Evolutionary conservation across 2,888 invertebrate species (phyloP).

Genomic region (Ormyrus rosae): DNA sequence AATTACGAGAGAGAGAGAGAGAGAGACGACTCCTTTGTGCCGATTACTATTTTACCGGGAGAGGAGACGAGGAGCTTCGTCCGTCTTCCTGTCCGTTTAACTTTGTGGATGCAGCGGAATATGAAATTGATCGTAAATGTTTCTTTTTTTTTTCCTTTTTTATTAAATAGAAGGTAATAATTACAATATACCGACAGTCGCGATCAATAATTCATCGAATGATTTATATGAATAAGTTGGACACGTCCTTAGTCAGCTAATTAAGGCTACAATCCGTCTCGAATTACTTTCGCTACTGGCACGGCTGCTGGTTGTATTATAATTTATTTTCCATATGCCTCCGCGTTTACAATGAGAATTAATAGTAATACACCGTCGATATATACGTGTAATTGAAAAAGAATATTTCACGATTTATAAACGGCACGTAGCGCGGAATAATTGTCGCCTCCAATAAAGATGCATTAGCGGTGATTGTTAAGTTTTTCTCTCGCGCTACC

Average conservation of each 20-base stretch:
- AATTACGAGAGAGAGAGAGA: not conserved
- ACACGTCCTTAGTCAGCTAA: slow-evolving; percentile 39
- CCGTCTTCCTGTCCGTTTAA: too few relatives aligned
- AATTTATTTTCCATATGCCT: not conserved
- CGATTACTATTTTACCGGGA: too few relatives aligned
- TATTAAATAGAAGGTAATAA: slow-evolving; percentile 15
- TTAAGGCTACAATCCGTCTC: slow-evolving; percentile 28
- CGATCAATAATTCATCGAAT: slow-evolving; percentile 30
- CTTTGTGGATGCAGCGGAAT: not conserved
- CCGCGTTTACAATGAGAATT: not conserved
- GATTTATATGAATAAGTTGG: slow-evolving; percentile 34
- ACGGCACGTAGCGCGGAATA: not conserved
- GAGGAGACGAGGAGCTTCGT: too few relatives aligned
- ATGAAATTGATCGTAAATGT: not conserved
- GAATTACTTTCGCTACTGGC: slow-evolving; percentile 27
- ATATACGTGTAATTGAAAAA: not conserved
- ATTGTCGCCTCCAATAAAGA: not conserved
- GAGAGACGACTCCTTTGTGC: too few relatives aligned
- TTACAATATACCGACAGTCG: slow-evolving; percentile 1
- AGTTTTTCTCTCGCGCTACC: not conserved
- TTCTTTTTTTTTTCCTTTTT: not conserved
- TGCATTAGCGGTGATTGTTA: not conserved
- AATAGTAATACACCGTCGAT: not conserved
- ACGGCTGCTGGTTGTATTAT: not conserved
- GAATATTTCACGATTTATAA: not conserved